phyloP scores from a whole-genome alignment of 1,140 invertebrate genomes.

The Sinella curviseta region DNA sequence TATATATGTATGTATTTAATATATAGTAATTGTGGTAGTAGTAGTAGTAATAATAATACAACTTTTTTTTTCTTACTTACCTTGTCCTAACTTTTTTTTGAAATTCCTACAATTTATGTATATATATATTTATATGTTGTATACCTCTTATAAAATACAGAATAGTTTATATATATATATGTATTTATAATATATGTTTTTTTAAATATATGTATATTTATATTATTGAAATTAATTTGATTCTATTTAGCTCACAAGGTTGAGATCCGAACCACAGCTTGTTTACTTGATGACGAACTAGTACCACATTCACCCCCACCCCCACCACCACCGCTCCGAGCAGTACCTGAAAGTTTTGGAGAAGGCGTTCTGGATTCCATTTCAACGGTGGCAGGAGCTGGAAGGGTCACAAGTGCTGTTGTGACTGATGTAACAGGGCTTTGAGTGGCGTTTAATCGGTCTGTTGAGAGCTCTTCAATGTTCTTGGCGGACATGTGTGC shows the following conservation, averaged over 20 bases:
- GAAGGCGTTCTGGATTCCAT: conserved; percentile 45
- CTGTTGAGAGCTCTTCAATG: conserved; percentile 37
- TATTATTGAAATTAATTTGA: background rate
- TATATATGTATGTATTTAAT: no score
- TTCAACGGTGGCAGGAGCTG: conserved; percentile 46
- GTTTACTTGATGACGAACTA: conserved; percentile 33
- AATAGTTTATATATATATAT: no score
- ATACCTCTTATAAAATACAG: no score
- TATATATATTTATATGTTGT: no score
- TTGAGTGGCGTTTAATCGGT: conserved; percentile 48
- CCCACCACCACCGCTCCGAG: conserved; percentile 30
- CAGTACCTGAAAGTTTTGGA: conserved; percentile 35
- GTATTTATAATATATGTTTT: no score
- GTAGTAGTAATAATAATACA: no score
- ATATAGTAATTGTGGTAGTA: no score
- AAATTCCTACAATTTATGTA: no score
- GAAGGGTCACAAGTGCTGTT: conserved; percentile 45
- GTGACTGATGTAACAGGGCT: conserved; percentile 50
- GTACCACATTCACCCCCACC: conserved; percentile 17
- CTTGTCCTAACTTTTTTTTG: no score
- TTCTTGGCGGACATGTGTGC: conserved; percentile 29
- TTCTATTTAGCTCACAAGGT: conserved; percentile 45
- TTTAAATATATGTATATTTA: background rate
- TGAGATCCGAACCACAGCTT: conserved; percentile 48
- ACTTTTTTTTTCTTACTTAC: no score